Conservation (phyloP, 2,113 vertebrate genomes). For the Numenius arquata region DNA sequence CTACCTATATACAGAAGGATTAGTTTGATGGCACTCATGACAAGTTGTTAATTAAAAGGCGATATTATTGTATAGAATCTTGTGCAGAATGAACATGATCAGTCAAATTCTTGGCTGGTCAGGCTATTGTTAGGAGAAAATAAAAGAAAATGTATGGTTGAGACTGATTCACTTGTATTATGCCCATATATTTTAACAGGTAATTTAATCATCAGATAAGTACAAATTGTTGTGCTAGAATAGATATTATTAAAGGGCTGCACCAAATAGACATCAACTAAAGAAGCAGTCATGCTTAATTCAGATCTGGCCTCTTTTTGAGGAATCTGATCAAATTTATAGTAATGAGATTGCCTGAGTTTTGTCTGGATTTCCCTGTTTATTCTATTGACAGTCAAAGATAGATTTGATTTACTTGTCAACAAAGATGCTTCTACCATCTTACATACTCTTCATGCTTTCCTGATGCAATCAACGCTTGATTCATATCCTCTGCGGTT, state of each 20-base stretch:
- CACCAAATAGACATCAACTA: background rate
- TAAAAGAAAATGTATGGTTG: accelerated
- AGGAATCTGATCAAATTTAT: background rate
- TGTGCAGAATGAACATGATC: background rate
- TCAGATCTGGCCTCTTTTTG: background rate
- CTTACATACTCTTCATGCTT: background rate
- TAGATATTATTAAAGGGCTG: background rate
- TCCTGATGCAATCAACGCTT: background rate
- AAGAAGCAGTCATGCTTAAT: background rate
- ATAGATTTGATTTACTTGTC: background rate
- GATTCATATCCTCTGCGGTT: background rate
- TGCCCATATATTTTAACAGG: background rate
- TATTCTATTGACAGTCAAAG: background rate
- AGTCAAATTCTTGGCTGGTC: background rate
- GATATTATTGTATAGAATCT: background rate
- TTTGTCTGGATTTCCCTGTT: background rate
- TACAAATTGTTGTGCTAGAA: background rate
- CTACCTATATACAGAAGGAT: background rate
- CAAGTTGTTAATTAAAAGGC: background rate
- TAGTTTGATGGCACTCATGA: background rate
- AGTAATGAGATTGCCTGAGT: background rate
- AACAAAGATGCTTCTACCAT: background rate
- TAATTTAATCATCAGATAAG: background rate
- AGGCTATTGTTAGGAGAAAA: background rate
- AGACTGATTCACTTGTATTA: background rate